Percentiles rank a stretch among this genome's conserved stretches.
Conservation (phyloP, 2,113 vertebrate genomes). For the Laticauda colubrina region DNA sequence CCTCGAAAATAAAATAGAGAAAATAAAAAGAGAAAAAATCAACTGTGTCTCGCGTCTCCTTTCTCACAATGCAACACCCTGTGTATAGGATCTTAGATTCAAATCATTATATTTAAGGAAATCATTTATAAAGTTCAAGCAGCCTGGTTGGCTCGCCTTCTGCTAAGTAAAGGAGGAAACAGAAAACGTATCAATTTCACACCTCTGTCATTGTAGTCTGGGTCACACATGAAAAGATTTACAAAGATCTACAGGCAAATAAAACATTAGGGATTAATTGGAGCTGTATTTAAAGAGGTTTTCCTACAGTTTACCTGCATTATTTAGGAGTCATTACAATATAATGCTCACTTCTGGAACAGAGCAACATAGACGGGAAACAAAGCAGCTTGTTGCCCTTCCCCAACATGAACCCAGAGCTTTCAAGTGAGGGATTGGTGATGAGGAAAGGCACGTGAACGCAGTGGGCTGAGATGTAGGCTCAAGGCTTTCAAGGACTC, state of each 20-base stretch:
- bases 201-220: neutral
- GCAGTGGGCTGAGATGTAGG: no score
- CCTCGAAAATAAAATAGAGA: no score
- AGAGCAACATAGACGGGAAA: no score
- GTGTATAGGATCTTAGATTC: neutral
- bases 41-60: no score
- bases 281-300: neutral
- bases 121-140: neutral
- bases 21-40: no score
- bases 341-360: no score
- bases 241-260: neutral
- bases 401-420: no score
- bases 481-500: no score
- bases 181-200: neutral
- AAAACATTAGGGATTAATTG: neutral
- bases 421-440: no score
- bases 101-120: neutral
- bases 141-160: neutral
- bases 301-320: neutral
- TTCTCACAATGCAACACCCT: no score
- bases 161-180: neutral
- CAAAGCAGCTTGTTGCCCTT: no score
- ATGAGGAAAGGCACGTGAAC: no score
- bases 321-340: neutral
- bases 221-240: neutral